Evolutionary conservation across 2,888 invertebrate species (phyloP).

Genomic region (Pecten maximus): DNA sequence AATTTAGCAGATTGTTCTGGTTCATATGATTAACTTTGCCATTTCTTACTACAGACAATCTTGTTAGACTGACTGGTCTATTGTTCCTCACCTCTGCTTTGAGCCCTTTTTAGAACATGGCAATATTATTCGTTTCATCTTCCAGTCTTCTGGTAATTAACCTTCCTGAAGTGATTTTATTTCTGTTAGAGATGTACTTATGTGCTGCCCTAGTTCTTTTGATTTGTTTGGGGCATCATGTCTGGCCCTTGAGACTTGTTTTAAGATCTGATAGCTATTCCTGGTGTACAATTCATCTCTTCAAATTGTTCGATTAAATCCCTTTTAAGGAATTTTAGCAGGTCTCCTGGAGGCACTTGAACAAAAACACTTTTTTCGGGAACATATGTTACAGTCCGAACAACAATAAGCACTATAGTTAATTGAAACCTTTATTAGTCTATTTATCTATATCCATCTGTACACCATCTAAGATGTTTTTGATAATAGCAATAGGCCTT

Average conservation of each 20-base stretch:
- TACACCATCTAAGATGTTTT: too few relatives aligned
- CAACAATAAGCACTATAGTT: too few relatives aligned
- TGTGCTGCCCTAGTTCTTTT: neutral
- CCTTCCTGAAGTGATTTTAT: slow-evolving; percentile 10
- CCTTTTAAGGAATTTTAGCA: neutral
- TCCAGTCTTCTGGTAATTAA: neutral
- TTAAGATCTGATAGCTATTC: neutral
- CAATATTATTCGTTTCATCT: neutral
- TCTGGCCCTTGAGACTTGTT: neutral
- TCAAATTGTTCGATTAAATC: neutral
- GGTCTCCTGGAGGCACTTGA: neutral
- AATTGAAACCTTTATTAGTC: too few relatives aligned
- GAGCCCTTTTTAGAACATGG: neutral
- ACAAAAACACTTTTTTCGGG: too few relatives aligned
- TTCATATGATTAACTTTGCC: neutral
- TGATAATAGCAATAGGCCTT: too few relatives aligned
- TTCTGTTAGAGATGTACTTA: neutral
- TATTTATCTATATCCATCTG: too few relatives aligned
- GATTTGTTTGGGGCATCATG: neutral
- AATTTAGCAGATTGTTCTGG: neutral
- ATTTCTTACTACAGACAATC: neutral
- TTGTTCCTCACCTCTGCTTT: neutral
- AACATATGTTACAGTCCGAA: too few relatives aligned
- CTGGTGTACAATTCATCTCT: neutral
- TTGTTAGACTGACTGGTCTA: neutral